Base-by-base conservation (phyloP, 2,797 vertebrate genomes). In the Pseudotriccus pelzelni region DNA sequence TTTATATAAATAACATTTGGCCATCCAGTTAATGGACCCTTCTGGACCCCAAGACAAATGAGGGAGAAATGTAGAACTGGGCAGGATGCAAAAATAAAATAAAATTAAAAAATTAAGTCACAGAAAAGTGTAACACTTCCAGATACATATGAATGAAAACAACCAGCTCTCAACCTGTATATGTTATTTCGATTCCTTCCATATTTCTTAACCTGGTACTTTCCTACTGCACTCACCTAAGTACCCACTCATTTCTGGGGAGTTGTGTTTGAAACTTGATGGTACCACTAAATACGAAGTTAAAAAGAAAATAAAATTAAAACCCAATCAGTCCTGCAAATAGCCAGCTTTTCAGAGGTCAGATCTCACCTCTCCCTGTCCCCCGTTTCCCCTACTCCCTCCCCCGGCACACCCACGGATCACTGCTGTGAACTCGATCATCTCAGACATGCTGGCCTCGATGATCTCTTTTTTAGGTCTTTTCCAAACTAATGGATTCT, bases 261-360 rank as follows among this genome's bases (percentile, higher is more conserved):
- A 34, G 5, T 4, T 39, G 11, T 2, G 50, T 12, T 34, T 44
- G 32, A 75, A 78, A 44, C 18, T 4, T 34, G 3, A 49, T 0
- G 1, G 30, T 11, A 64, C 3, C 46, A 12, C 27, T 25, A 49
- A 84, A 56, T 1, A 11, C 0, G 0, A 68, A 41, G 2, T 21
- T 22, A 3, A 16, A 59, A 83, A 24, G 4, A 20, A 62, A 11
- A 12, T 16, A 60, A 58, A 16, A 11, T 7, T 13, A 32, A 27
- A 25, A 46, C 5, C 12, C 41, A 24, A 23, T 5, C 24, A 30
- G 53, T 46, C 28, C 44, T n/a, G 7, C 30, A 47, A 32, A 6
- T 1, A n/a, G 34, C 5, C 24, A 28, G 25, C 8, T 52, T 34
- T 17, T 24, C 47, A n/a, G 16, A 34, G 10, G 8, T 4, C 52